phyloP scores from a whole-genome alignment of 2,113 vertebrate species.

The Cephalopholis sonnerati region DNA sequence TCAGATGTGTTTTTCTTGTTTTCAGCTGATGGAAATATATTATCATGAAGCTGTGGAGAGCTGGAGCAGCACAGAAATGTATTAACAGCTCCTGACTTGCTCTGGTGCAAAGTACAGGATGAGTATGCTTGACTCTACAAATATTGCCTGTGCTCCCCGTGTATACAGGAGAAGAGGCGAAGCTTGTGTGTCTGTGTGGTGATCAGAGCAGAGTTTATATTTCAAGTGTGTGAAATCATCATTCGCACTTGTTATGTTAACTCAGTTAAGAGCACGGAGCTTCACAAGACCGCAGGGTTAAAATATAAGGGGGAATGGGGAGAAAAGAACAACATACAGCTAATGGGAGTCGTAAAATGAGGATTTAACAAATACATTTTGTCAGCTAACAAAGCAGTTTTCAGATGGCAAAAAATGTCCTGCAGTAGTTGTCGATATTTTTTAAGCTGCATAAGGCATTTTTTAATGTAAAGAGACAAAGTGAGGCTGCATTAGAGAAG shows the following conservation, averaged over 20 bases:
- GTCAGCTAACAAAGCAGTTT: conserved; percentile 27
- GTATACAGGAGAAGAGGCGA: conserved; percentile 61
- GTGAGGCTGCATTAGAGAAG: conserved; percentile 26
- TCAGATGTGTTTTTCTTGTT: conserved; percentile 84
- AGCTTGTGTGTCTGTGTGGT: conserved; percentile 46
- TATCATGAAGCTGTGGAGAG: conserved; percentile 71
- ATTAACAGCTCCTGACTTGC: conserved; percentile 71
- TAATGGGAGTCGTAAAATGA: not conserved
- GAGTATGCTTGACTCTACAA: conserved; percentile 79
- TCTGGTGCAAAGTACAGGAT: conserved; percentile 71
- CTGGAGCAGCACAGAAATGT: conserved; percentile 63
- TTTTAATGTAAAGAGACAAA: conserved; percentile 35
- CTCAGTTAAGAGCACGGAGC: conserved; percentile 45
- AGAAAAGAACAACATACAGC: not conserved
- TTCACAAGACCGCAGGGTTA: conserved; percentile 34
- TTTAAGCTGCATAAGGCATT: conserved; percentile 28
- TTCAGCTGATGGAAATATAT: conserved; percentile 79
- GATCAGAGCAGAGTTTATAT: conserved; percentile 69
- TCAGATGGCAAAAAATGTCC: not conserved
- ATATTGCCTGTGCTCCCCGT: conserved; percentile 71
- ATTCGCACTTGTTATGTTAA: conserved; percentile 59
- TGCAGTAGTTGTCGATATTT: conserved; percentile 18
- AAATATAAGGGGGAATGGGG: conserved; percentile 19
- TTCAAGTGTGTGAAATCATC: conserved; percentile 69
- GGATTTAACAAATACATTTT: conserved; percentile 6